Base-by-base conservation (phyloP, 1,140 invertebrate species). In the Brachionus calyciflorus region DNA sequence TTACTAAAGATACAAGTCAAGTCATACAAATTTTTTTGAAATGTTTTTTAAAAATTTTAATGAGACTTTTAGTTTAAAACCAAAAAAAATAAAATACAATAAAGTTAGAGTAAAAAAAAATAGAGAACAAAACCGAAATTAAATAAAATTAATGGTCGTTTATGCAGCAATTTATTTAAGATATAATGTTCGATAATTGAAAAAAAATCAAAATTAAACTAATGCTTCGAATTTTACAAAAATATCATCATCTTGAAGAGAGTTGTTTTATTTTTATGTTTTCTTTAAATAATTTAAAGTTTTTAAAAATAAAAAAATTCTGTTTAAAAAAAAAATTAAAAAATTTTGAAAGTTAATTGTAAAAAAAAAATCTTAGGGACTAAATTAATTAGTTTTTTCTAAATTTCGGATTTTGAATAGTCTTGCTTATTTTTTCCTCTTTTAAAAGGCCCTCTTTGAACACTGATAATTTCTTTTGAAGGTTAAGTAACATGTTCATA, bases 401-500 rank as follows among this genome's bases (percentile, higher is more conserved):
- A 41, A 51, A 73, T 33, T 55, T 49, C 7, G 69, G 69, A 73
- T 73, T 49, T 28, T 73, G 69, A 30, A 73, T 73, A 3, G 69
- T 55, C 24, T 73, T 73, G 69, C 44, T 51, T 73, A 73, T 73
- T 24, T 73, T 73, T 51, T 73, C 69, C 37, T 73, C 69, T 73
- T 73, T 73, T 19, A 73, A 21, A 17, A 73, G 17, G 12, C 69
- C 69, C 40, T 73, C 69, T 9, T 55, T 49, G 46, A 73, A 73
- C 3, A 73, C 0, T 12, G 46, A 33, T 1, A 73, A n/a, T 49
- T 73, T 73, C 19, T 55, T 49, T 49, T 73, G 69, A 12, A 73
- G 40, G 40, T 73, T 73, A 10, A 51, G 9, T 21, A 73, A 24
- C 44, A 73, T 55, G 10, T 73, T 73, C 69, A 73, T 73, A 26